Percentiles rank a stretch among this genome's conserved stretches.
Evolutionary conservation across 2,888 invertebrate genomes (phyloP).

Genomic region (Luperina testacea): DNA sequence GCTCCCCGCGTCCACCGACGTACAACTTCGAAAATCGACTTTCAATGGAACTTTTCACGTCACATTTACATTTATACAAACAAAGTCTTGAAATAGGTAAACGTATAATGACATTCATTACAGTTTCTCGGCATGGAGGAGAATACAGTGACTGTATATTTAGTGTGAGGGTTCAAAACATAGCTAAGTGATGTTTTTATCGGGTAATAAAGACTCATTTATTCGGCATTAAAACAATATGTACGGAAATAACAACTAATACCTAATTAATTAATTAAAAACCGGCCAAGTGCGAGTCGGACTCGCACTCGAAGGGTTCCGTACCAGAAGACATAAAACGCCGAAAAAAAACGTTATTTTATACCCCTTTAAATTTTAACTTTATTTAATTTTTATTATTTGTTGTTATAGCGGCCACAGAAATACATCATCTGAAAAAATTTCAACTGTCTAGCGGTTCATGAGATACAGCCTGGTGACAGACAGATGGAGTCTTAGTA

Average conservation of each 20-base stretch:
- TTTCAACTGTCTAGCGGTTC: no score
- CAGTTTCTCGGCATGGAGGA: conserved; percentile 17
- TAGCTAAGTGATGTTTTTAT: neutral
- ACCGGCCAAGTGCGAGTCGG: no score
- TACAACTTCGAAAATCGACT: conserved; percentile 87
- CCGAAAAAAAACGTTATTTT: no score
- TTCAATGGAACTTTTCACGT: conserved; percentile 82
- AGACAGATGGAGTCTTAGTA: no score
- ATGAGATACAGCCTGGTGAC: no score
- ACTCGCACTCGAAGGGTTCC: no score
- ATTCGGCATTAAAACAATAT: neutral
- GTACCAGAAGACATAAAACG: no score
- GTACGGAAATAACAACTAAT: neutral
- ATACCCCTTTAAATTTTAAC: no score
- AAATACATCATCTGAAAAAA: no score
- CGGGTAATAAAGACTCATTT: neutral
- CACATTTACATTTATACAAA: conserved; percentile 83
- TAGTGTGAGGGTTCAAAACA: neutral
- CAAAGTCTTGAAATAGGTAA: conserved; percentile 66
- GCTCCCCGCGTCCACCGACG: conserved; percentile 74
- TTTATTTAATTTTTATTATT: no score
- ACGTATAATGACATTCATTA: conserved; percentile 62
- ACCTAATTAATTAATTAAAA: neutral
- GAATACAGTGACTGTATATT: conserved; percentile 3
- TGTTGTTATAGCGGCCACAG: no score